Conservation (phyloP, 1,140 invertebrate genomes). For the Andricus grossulariae region DNA sequence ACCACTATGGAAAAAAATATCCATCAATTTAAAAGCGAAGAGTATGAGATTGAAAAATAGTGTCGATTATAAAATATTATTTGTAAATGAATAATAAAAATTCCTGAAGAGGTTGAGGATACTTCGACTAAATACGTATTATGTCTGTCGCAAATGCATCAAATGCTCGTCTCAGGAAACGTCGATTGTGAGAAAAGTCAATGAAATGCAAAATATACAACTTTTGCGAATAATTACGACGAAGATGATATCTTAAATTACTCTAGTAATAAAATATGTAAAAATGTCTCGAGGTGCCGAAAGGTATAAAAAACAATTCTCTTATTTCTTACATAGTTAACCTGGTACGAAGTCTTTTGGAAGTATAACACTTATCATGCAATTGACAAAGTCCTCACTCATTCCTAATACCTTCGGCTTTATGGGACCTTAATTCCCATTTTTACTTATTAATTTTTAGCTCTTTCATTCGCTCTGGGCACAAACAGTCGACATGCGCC, state of each 20-base stretch:
- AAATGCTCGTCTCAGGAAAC: conserved; percentile 19
- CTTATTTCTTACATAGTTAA: conserved; percentile 4
- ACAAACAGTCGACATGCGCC: neutral
- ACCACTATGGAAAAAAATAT: too few species aligned
- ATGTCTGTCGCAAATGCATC: neutral
- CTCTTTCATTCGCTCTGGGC: neutral
- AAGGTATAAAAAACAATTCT: conserved; percentile 14
- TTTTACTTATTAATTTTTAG: neutral
- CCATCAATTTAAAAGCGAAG: too few species aligned
- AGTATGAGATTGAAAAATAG: neutral
- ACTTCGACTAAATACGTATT: neutral
- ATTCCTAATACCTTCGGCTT: conserved; percentile 24
- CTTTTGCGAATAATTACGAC: neutral
- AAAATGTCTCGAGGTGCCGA: conserved; percentile 15
- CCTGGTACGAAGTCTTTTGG: conserved; percentile 12
- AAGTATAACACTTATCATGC: conserved; percentile 13
- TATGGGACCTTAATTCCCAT: neutral
- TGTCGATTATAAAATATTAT: neutral
- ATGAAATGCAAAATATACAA: conserved; percentile 27
- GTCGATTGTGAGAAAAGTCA: neutral
- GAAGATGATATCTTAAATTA: conserved; percentile 10
- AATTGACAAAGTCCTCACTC: conserved; percentile 13
- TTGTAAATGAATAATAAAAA: neutral
- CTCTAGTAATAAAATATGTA: conserved; percentile 17
- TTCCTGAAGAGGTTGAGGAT: conserved; percentile 12